Evolutionary conservation across 2,797 vertebrate genomes (phyloP).

Genomic region (Percopsis omiscomaycus): DNA sequence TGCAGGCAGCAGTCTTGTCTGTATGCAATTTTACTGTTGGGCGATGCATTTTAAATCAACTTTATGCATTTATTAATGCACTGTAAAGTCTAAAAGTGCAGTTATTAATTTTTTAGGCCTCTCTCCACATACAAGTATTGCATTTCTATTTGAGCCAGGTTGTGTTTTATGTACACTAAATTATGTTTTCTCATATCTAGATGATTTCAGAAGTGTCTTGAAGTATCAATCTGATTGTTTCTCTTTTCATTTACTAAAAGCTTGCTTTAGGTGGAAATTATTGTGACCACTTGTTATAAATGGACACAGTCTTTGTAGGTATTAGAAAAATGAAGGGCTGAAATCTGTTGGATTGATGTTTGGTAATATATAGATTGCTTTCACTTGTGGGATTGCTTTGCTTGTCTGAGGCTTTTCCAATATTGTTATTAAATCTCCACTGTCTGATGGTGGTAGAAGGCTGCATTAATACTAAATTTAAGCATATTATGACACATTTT

Average conservation of each 20-base stretch:
- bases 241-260: slow-evolving; percentile 52
- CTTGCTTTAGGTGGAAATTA: slow-evolving; percentile 41
- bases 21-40: too few species aligned
- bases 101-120: too few species aligned
- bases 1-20: too few species aligned
- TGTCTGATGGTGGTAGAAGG: slow-evolving; percentile 36
- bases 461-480: slow-evolving; percentile 72
- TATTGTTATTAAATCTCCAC: slow-evolving; percentile 75
- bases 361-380: slow-evolving; percentile 76
- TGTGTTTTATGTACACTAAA: slow-evolving; percentile 9
- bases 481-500: slow-evolving; percentile 69
- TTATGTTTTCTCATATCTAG: slow-evolving; percentile 43
- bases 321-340: slow-evolving; percentile 35
- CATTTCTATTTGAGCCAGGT: slow-evolving; percentile 18
- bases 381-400: slow-evolving; percentile 78
- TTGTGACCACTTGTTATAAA: slow-evolving; percentile 27
- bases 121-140: slow-evolving; percentile 7
- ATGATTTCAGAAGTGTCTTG: slow-evolving; percentile 21
- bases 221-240: slow-evolving; percentile 30
- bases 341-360: slow-evolving; percentile 49
- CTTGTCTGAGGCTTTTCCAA: slow-evolving; percentile 69
- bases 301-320: slow-evolving; percentile 21
- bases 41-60: too few species aligned
- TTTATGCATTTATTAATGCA: too few species aligned
- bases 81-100: too few species aligned